Conservation (phyloP, 2,797 vertebrate genomes). For the Valencia hispanica region DNA sequence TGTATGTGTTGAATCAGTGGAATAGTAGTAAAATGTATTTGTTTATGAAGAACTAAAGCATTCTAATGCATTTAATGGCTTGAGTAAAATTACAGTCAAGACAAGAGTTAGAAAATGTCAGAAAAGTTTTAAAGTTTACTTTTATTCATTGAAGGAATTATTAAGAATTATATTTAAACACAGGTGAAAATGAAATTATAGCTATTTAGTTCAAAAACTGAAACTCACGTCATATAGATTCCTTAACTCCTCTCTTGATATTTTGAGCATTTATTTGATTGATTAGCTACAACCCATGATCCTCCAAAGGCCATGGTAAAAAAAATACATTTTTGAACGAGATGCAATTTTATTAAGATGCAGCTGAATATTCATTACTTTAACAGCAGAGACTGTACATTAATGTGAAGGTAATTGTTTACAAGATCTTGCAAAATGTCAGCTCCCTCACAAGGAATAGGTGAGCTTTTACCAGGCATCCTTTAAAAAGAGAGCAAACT, state of each 20-base stretch:
- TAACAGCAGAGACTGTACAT: not conserved
- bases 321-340: not conserved
- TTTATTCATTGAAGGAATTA: too few relatives aligned
- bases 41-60: not conserved
- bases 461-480: not conserved
- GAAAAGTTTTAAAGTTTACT: too few relatives aligned
- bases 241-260: too few relatives aligned
- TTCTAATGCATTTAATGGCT: not conserved
- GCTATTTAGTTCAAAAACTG: too few relatives aligned
- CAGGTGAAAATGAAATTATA: too few relatives aligned
- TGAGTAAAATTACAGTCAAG: too few relatives aligned
- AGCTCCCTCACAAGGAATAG: not conserved
- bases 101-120: too few relatives aligned
- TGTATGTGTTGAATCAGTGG: too few relatives aligned
- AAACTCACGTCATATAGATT: too few relatives aligned
- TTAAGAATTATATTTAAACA: too few relatives aligned
- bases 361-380: not conserved
- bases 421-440: not conserved
- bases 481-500: not conserved
- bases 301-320: not conserved
- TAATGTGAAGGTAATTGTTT: not conserved
- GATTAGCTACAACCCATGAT: not conserved
- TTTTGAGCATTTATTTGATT: too few relatives aligned
- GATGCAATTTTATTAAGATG: not conserved
- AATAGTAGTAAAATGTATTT: too few relatives aligned